Base-by-base conservation (phyloP, 2,113 vertebrate species). In the Bubo scandiacus region DNA sequence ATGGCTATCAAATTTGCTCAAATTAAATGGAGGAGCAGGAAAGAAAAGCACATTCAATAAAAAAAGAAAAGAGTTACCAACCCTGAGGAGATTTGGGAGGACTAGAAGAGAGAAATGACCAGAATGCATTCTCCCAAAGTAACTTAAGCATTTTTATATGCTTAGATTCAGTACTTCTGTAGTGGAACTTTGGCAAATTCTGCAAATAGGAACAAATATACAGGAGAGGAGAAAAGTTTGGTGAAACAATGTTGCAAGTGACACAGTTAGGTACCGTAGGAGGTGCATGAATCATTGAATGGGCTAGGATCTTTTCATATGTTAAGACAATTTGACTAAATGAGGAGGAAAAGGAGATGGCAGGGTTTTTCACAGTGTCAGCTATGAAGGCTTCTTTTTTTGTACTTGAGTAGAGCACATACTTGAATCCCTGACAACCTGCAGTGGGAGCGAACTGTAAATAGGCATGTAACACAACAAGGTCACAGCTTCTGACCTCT, bases 191-290 rank as follows among this genome's bases (percentile, higher is more conserved):
- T 36, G 74, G 65, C 40, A 92, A 95, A 85, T 93, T 96, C 66
- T 88, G 88, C 89, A 96, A 97, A 94, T 81, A 94, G 78, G 36
- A 77, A 79, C 62, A 96, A 97, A 95, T 82, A 66, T 51, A 72
- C 13, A 96, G 75, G 91, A 97, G 92, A 97, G 40, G 19, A 93
- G 36, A 77, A 86, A 97, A 93, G 16, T 79, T 93, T 87, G 10
- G 11, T 85, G 34, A 81, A 90, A 49, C 14, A 63, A 65, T 55
- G 13, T 3, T 3, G 51, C 12, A 85, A 96, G 81, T 89, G 75
- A 94, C 65, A 88, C 70, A 92, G 74, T 43, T 87, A 90, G 42
- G 16, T 93, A 85, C 49, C 3, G 2, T 78, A 94, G 81, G 82
- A 95, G 67, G 70, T 83, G 51, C 5, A 57, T 75, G 89, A 83